Conservation (phyloP, 2,888 invertebrate genomes). For the Hirtodrosophila trivittata region DNA sequence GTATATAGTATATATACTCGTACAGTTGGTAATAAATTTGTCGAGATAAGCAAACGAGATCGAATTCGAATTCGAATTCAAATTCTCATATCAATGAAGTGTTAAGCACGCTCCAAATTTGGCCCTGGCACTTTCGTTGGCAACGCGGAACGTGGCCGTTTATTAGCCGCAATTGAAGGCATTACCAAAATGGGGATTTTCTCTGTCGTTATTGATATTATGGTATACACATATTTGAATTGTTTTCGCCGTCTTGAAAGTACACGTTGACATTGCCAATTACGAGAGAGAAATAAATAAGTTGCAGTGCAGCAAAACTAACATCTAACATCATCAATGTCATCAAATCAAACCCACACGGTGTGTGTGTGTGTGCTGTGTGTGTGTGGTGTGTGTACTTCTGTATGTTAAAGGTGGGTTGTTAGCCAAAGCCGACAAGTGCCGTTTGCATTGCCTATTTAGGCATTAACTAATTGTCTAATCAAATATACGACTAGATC, state of each 20-base stretch:
- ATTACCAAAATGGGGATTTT: constrained; percentile 51
- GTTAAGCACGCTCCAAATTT: constrained; percentile 52
- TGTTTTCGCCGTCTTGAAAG: constrained; percentile 21
- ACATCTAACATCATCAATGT: constrained; percentile 63
- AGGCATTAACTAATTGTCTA: constrained; percentile 63
- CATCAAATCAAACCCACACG: constrained; percentile 63
- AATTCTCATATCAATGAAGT: constrained; percentile 38
- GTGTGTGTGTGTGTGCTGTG: constrained; percentile 1
- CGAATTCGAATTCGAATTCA: constrained; percentile 12
- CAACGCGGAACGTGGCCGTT: constrained; percentile 40
- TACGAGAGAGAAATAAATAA: constrained; percentile 48
- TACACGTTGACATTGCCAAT: constrained; percentile 69
- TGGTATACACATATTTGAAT: background rate
- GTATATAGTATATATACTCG: constrained; percentile 11
- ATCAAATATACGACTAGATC: constrained; percentile 53
- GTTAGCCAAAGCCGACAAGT: constrained; percentile 33
- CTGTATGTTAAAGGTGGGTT: constrained; percentile 57
- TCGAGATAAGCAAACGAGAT: constrained; percentile 52
- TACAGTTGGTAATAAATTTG: constrained; percentile 48
- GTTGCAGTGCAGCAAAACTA: constrained; percentile 22
- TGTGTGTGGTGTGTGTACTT: background rate
- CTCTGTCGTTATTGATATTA: constrained; percentile 4
- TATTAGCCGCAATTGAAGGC: constrained; percentile 65
- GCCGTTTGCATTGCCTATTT: constrained; percentile 54
- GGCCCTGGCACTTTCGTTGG: constrained; percentile 47